Percentiles rank a stretch among this genome's conserved stretches.
These are phyloP conservation scores for Drosophila kuntzei DNA, from an alignment of 2,888 invertebrate genomes.

Conservation along the genomic window DNA sequence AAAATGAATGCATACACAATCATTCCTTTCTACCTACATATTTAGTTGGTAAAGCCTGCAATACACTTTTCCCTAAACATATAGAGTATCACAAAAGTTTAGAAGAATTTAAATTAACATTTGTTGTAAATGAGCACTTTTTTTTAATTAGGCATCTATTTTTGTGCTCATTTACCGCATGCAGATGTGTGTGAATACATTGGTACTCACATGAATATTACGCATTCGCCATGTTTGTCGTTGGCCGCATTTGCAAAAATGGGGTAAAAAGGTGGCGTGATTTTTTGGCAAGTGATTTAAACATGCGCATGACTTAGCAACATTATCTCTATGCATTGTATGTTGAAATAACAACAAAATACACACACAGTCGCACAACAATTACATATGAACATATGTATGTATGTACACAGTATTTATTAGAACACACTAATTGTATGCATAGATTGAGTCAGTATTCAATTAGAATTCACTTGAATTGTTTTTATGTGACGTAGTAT, in stretches of 20 bases:
- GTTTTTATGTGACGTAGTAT: constrained; percentile 18
- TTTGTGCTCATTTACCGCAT: constrained; percentile 9
- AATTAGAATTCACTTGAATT: constrained; percentile 34
- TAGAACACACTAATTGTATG: constrained; percentile 13
- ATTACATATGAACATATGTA: background rate
- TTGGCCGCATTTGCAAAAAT: constrained; percentile 23
- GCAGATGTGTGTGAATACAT: constrained; percentile 6
- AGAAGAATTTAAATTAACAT: constrained; percentile 3
- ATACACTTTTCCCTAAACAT: background rate
- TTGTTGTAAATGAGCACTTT: constrained; percentile 17
- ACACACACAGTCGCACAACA: background rate
- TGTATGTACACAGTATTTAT: background rate
- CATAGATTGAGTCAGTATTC: constrained; percentile 14
- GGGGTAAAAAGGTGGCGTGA: constrained; percentile 66
- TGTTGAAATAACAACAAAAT: background rate
- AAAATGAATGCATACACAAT: background rate
- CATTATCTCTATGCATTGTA: constrained; percentile 17
- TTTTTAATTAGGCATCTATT: constrained; percentile 22
- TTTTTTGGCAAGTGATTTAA: constrained; percentile 57
- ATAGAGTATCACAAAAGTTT: background rate
- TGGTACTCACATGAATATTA: constrained; percentile 31
- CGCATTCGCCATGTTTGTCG: constrained; percentile 52
- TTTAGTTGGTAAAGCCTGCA: background rate
- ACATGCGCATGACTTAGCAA: constrained; percentile 43
- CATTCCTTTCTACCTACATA: background rate